Percentiles rank a stretch among this genome's conserved stretches.
phyloP scores from a whole-genome alignment of 2,113 vertebrate genomes.

The Lynx canadensis region DNA sequence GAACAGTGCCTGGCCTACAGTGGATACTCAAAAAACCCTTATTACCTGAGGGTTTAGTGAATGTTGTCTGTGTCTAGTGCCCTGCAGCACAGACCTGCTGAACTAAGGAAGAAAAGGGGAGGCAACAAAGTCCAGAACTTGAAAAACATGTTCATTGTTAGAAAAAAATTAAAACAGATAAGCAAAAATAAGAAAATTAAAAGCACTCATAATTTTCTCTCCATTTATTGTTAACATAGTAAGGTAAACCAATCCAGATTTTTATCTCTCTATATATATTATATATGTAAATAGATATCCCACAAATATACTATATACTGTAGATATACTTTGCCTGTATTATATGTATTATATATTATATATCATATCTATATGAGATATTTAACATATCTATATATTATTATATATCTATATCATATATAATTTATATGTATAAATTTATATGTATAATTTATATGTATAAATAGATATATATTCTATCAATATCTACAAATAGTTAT shows the following conservation, averaged over 20 bases:
- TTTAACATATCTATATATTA: neutral
- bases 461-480: too few species aligned
- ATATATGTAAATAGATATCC: too few species aligned
- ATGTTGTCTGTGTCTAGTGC: neutral
- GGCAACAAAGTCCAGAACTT: neutral
- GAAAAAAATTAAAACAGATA: neutral
- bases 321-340: too few species aligned
- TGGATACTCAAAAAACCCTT: neutral
- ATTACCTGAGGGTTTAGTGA: neutral
- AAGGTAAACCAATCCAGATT: neutral
- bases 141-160: neutral
- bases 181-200: slow-evolving; percentile 4
- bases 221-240: neutral
- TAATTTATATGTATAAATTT: too few species aligned
- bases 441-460: too few species aligned
- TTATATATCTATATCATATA: too few species aligned
- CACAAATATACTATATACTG: too few species aligned
- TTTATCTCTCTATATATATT: neutral
- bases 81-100: neutral
- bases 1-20: neutral
- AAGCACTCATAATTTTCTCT: neutral
- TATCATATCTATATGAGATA: too few species aligned
- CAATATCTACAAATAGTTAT: too few species aligned
- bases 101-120: neutral
- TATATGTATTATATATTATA: too few species aligned